Conservation (phyloP, 1,140 invertebrate genomes). For the Theocolax elegans region DNA sequence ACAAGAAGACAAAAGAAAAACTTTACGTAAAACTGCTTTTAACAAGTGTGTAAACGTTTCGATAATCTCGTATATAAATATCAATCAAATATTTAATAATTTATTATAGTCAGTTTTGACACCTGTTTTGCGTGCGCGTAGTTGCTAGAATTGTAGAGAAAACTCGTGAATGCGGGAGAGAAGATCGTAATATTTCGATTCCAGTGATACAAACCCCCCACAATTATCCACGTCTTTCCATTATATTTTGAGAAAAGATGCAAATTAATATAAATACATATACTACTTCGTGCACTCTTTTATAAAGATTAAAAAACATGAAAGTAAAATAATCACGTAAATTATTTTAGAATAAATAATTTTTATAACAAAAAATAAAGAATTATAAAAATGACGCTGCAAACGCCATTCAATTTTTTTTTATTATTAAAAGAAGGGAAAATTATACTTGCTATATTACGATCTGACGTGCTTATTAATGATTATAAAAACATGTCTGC, state of each 20-base stretch:
- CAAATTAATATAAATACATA: conserved; percentile 21
- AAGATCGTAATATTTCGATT: conserved; percentile 25
- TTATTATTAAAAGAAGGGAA: conserved; percentile 4
- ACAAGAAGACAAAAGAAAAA: not conserved
- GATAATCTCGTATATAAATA: conserved; percentile 11
- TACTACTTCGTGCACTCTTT: not conserved
- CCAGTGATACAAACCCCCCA: conserved; percentile 17
- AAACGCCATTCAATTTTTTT: not conserved
- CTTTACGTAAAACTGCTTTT: not conserved
- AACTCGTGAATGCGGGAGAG: conserved; percentile 1
- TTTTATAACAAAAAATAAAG: conserved; percentile 15
- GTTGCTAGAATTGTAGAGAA: conserved; percentile 24
- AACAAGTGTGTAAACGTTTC: conserved; percentile 9
- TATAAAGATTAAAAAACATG: not conserved
- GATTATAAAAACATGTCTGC: not conserved
- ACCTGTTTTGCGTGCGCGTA: conserved; percentile 32
- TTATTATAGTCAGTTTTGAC: conserved; percentile 23
- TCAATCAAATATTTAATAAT: conserved; percentile 16
- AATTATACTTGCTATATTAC: conserved; percentile 39
- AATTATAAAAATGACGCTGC: not conserved
- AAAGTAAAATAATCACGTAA: not conserved
- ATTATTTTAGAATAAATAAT: conserved; percentile 19
- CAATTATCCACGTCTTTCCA: conserved; percentile 29
- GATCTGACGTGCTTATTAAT: conserved; percentile 17
- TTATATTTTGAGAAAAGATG: not conserved